Evolutionary conservation across 2,113 vertebrate species (phyloP), one percentile per base, ranked within the genome.

Genomic region (Gallinago jamesoni): DNA sequence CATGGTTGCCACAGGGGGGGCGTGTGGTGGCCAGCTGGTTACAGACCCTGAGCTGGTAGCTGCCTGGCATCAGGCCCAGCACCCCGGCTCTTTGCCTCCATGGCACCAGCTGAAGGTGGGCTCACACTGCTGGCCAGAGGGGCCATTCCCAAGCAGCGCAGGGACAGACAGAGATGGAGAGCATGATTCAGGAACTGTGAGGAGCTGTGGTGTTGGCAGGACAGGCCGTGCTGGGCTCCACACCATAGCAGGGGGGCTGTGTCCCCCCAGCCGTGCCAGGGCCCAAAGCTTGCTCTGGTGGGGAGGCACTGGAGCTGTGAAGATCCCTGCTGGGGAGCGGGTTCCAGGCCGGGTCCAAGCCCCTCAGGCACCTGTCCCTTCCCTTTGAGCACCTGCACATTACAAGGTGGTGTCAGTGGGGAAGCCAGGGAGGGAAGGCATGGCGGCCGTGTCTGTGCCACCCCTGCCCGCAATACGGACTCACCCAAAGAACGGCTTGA

Each of bases 361-460:
- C 70, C 43, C 45, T 6, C 18, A 1, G 1, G 16, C 25, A 21
- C 4, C 0, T 2, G 6, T 33, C 59, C 35, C 35, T 39, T 31
- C 28, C 45, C 39, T 9, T 64, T 69, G 3, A 41, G 76, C 80
- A 56, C 68, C 68, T 52, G 68, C 7, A 2, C 3, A n/a, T 4
- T 39, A 35, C 47, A 35, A 8, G 37, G 63, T 1, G 5, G 27
- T 9, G 28, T 2, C 18, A 10, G 48, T 20, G 53, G 55, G 9
- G 79, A 24, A 57, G 24, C 72, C 3, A 0, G 28, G 50, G 31
- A 14, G n/a, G 39, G 24, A 7, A 25, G n/a, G 50, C 12, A 20
- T 0, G 3, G 79, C 5, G 19, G 86, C 66, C 3, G 5, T 1
- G 10, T 24, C 84, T 10, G 5, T 3, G 5, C 28, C 53, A 33